These are phyloP conservation scores for Brachypterus glaber DNA, from an alignment of 2,888 invertebrate genomes.

Conservation along the genomic window DNA sequence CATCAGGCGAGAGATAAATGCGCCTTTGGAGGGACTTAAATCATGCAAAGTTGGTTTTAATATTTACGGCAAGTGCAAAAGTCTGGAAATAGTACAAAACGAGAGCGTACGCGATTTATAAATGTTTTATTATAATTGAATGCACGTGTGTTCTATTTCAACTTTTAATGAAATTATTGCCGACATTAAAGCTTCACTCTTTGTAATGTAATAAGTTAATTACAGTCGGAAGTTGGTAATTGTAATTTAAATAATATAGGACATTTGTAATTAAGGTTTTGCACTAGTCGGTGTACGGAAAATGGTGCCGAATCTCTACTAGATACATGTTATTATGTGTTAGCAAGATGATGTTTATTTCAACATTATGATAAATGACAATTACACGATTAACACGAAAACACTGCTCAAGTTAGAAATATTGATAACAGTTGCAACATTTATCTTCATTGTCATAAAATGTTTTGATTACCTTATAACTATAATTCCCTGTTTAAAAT, in stretches of 20 bases:
- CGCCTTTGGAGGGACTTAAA: constrained; percentile 12
- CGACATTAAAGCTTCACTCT: constrained; percentile 37
- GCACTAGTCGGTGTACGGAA: constrained; percentile 30
- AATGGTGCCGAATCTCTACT: constrained; percentile 26
- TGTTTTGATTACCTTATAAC: too few species aligned
- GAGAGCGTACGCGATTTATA: constrained; percentile 37
- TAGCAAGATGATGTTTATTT: constrained; percentile 20
- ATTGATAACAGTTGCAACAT: too few species aligned
- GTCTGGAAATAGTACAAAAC: constrained; percentile 32
- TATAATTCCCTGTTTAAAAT: too few species aligned
- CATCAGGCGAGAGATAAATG: not conserved
- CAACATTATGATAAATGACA: constrained; percentile 31
- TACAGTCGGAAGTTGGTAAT: constrained; percentile 39
- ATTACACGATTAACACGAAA: constrained; percentile 25
- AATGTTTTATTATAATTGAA: constrained; percentile 39
- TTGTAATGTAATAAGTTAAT: constrained; percentile 39
- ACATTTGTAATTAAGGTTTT: constrained; percentile 37
- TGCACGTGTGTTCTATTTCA: constrained; percentile 38
- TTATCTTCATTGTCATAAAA: too few species aligned
- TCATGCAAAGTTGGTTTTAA: constrained; percentile 24
- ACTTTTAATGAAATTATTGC: constrained; percentile 40
- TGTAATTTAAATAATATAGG: constrained; percentile 41
- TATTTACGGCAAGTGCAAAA: constrained; percentile 31
- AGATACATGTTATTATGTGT: constrained; percentile 3
- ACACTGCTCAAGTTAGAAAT: constrained; percentile 7